phyloP scores from a whole-genome alignment of 2,113 vertebrate species.

The Malurus melanocephalus region DNA sequence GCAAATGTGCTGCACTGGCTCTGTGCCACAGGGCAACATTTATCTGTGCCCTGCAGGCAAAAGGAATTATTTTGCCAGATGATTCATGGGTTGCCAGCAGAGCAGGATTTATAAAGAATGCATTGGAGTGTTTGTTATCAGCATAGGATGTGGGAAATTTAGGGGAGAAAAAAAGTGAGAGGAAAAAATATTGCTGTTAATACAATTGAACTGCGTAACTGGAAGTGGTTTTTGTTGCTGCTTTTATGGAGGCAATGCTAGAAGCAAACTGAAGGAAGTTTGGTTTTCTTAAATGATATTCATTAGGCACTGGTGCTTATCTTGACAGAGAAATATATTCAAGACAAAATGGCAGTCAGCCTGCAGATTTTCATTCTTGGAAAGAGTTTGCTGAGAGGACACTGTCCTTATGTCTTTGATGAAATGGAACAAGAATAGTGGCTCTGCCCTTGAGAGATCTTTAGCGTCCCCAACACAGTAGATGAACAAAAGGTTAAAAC shows the following conservation, averaged over 20 bases:
- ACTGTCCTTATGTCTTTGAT: not conserved
- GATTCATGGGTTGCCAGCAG: not conserved
- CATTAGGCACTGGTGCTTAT: not conserved
- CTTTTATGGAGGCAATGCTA: not conserved
- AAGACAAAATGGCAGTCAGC: not conserved
- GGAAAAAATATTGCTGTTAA: conserved; percentile 4
- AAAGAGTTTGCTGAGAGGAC: not conserved
- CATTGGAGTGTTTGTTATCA: not conserved
- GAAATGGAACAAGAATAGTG: not conserved
- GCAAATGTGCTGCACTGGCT: not conserved
- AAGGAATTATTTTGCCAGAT: not conserved
- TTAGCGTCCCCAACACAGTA: not conserved
- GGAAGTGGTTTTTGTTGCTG: conserved; percentile 21
- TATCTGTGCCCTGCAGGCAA: not conserved
- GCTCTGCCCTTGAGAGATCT: not conserved
- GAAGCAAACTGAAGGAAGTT: conserved; percentile 5
- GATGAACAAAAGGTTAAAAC: not conserved
- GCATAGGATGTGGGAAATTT: conserved; percentile 13
- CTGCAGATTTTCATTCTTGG: not conserved
- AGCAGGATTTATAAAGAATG: not conserved
- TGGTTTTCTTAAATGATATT: not conserved
- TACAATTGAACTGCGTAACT: conserved; percentile 18
- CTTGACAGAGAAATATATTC: not conserved
- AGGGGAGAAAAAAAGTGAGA: not conserved
- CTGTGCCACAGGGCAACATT: not conserved